These are phyloP conservation scores for Ctenosaura bakeri DNA, from an alignment of 2,797 vertebrate genomes.

Conservation along the genomic window DNA sequence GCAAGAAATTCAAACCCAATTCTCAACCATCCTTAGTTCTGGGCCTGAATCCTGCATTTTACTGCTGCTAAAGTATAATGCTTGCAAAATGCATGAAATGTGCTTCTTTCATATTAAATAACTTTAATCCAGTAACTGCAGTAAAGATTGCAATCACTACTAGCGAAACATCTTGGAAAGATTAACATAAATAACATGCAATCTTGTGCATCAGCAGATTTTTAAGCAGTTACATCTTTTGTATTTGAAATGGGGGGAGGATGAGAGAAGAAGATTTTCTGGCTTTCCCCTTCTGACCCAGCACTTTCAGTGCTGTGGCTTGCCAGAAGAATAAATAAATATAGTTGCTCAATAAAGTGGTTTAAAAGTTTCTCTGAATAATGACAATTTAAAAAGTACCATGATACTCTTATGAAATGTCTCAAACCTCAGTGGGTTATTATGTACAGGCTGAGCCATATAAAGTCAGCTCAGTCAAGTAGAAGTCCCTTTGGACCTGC, in stretches of 20 bases:
- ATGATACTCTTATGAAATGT: fast-evolving
- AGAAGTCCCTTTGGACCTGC: slow-evolving; percentile 67
- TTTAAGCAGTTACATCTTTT: neutral
- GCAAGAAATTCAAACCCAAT: neutral
- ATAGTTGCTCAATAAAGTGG: neutral
- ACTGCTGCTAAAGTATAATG: neutral
- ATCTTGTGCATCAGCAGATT: slow-evolving; percentile 6
- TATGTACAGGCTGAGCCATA: neutral
- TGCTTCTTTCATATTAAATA: neutral
- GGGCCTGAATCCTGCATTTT: neutral
- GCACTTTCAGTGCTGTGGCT: neutral
- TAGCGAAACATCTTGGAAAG: neutral
- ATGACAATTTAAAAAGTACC: fast-evolving
- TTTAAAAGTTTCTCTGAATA: neutral
- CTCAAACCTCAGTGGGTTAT: neutral
- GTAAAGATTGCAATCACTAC: neutral
- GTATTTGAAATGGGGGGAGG: neutral
- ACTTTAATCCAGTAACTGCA: neutral
- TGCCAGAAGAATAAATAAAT: slow-evolving; percentile 5
- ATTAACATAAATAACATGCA: slow-evolving; percentile 11
- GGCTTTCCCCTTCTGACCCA: neutral
- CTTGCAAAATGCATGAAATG: neutral
- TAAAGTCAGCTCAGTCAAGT: slow-evolving; percentile 41
- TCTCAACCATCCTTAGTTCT: neutral
- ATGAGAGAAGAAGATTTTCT: neutral